Conservation (phyloP, 2,888 invertebrate species). For the Loripinus fragilis region DNA sequence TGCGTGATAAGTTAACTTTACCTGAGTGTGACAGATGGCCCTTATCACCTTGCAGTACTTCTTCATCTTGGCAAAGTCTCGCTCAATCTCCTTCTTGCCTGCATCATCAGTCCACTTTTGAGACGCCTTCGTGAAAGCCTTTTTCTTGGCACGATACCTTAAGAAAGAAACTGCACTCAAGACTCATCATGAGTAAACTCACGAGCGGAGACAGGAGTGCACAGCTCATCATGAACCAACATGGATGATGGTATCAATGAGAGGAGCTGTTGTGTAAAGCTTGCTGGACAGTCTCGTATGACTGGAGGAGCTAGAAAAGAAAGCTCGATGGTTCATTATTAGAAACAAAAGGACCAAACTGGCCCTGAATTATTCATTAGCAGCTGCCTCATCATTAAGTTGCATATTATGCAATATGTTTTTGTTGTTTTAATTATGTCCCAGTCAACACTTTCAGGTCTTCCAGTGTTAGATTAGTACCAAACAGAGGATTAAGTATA, state of each 20-base stretch:
- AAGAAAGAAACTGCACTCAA: slow-evolving; percentile 42
- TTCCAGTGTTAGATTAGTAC: too few species aligned
- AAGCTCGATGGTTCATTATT: neutral
- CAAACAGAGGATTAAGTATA: too few species aligned
- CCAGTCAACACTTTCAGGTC: too few species aligned
- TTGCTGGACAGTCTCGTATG: slow-evolving; percentile 44
- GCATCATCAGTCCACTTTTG: slow-evolving; percentile 99
- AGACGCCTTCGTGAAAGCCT: slow-evolving; percentile 99
- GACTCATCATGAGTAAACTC: slow-evolving; percentile 59
- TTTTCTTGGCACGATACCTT: slow-evolving; percentile 99
- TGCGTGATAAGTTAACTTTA: too few species aligned
- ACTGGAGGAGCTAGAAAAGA: slow-evolving; percentile 15
- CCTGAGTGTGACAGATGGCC: slow-evolving; percentile 99
- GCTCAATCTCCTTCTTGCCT: slow-evolving; percentile 98
- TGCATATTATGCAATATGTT: too few species aligned
- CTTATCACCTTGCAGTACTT: slow-evolving; percentile 99
- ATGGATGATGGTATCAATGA: slow-evolving; percentile 19
- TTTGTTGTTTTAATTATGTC: too few species aligned
- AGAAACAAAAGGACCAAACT: too few species aligned
- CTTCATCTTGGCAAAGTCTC: slow-evolving; percentile 98
- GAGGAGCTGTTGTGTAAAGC: slow-evolving; percentile 55
- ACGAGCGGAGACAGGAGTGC: slow-evolving; percentile 46
- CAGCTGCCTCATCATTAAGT: too few species aligned
- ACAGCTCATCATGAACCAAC: slow-evolving; percentile 54
- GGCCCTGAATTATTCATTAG: too few species aligned